Evolutionary conservation across 1,140 invertebrate species (phyloP), one percentile per base, ranked within the genome.

Genomic region (Patella vulgata): DNA sequence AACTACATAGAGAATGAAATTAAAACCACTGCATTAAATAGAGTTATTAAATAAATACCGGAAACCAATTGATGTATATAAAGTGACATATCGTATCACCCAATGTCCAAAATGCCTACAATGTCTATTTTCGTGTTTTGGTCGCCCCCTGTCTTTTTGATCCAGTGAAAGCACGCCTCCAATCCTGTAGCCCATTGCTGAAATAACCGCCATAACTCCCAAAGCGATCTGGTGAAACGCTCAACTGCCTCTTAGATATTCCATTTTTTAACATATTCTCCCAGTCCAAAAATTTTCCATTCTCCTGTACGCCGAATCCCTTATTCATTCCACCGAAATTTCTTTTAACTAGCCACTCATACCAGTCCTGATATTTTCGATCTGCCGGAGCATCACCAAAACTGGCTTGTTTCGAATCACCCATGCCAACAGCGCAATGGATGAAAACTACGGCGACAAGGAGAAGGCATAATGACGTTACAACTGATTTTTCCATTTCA

Each of bases 101-200:
- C n/a, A n/a, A n/a, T n/a, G n/a, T n/a, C n/a, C n/a, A n/a, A n/a
- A n/a, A n/a, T n/a, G n/a, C n/a, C n/a, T n/a, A n/a, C n/a, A n/a
- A n/a, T n/a, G n/a, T n/a, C n/a, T n/a, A n/a, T n/a, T n/a, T n/a
- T n/a, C n/a, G n/a, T n/a, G n/a, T n/a, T n/a, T 43, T 27, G 19
- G 36, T 30, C n/a, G 36, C 55, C 36, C 52, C 33, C 23, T 42
- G 14, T 40, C 61, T 50, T 51, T 63, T 63, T 12, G 48, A 27
- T 17, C 60, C 56, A 28, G 19, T 59, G 60, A 59, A 68, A 17
- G 66, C 63, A 30, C 28, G 56, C 23, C 56, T 53, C 66, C 66
- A 68, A 51, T 68, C 66, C 40, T 68, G 66, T 1, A 68, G 52
- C 5, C 60, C 60, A 43, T 68, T 52, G 27, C 59, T 63, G 21